These are phyloP conservation scores for Dolichallabes microphthalmus DNA, from an alignment of 2,113 vertebrate species.

Conservation along the genomic window DNA sequence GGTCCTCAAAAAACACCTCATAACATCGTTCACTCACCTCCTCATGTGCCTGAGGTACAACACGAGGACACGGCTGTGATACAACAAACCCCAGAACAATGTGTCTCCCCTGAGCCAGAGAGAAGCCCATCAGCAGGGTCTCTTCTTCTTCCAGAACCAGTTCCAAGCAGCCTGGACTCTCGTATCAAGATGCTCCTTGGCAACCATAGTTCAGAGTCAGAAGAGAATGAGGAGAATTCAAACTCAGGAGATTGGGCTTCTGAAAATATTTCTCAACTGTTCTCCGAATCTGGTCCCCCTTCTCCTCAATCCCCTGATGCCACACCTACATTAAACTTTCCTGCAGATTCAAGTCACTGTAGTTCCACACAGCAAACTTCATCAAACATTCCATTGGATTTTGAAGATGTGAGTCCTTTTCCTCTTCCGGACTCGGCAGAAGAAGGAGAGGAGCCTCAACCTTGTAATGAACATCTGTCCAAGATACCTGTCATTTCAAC, in stretches of 20 bases:
- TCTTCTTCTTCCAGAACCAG: constrained; percentile 72
- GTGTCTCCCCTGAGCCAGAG: constrained; percentile 55
- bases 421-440: constrained; percentile 77
- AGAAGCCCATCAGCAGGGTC: constrained; percentile 71
- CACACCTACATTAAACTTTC: background rate
- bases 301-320: constrained; percentile 70
- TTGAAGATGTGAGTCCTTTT: constrained; percentile 74
- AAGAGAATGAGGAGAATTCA: constrained; percentile 73
- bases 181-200: constrained; percentile 94
- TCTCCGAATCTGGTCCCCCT: background rate
- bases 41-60: background rate
- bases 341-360: constrained; percentile 4
- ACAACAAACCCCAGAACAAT: background rate
- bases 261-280: constrained; percentile 54
- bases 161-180: constrained; percentile 89
- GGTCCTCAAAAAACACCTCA: constrained; percentile 7
- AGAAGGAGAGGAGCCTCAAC: constrained; percentile 61
- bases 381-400: constrained; percentile 55
- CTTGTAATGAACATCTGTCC: background rate
- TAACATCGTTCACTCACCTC: constrained; percentile 11
- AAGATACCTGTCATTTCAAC: constrained; percentile 33
- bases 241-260: constrained; percentile 49
- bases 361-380: constrained; percentile 5
- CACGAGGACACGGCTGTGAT: background rate
- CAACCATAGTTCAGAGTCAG: constrained; percentile 74